phyloP scores from a whole-genome alignment of 2,888 invertebrate species.

The Hirtodrosophila histrioides region DNA sequence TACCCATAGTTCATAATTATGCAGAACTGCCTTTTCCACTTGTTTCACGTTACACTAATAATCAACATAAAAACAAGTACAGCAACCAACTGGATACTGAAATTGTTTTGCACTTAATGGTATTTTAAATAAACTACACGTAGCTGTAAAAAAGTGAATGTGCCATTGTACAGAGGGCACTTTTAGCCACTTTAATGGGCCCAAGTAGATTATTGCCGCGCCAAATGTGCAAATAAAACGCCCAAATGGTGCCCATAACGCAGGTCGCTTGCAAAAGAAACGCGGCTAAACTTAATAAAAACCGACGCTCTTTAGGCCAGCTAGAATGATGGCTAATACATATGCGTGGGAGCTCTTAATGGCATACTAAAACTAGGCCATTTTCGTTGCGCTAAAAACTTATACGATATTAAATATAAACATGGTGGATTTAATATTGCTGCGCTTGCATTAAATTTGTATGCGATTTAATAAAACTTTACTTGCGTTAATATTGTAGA shows the following conservation, averaged over 20 bases:
- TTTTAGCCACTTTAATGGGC: conserved; percentile 69
- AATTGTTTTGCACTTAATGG: conserved; percentile 74
- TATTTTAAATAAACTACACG: conserved; percentile 75
- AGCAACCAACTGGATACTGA: conserved; percentile 47
- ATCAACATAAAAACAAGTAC: conserved; percentile 56
- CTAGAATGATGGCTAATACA: conserved; percentile 33
- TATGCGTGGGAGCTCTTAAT: conserved; percentile 32
- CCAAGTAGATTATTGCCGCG: conserved; percentile 68
- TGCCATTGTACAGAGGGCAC: conserved; percentile 55
- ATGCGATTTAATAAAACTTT: too few species aligned
- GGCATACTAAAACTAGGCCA: conserved; percentile 33
- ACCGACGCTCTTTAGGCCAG: conserved; percentile 25
- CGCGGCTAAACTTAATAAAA: conserved; percentile 44
- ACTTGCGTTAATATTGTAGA: too few species aligned
- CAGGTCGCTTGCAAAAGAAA: not conserved
- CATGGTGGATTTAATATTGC: conserved; percentile 6
- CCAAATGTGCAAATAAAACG: conserved; percentile 70
- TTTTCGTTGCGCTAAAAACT: conserved; percentile 23
- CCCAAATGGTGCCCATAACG: conserved; percentile 57
- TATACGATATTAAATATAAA: conserved; percentile 23
- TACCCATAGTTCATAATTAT: conserved; percentile 9
- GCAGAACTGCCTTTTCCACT: conserved; percentile 2
- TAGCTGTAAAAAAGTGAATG: conserved; percentile 57
- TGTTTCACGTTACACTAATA: conserved; percentile 50
- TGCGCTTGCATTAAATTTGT: not conserved